These are phyloP conservation scores for human DNA, from an alignment of 2,113 vertebrate genomes.

Conservation along the genomic window DNA sequence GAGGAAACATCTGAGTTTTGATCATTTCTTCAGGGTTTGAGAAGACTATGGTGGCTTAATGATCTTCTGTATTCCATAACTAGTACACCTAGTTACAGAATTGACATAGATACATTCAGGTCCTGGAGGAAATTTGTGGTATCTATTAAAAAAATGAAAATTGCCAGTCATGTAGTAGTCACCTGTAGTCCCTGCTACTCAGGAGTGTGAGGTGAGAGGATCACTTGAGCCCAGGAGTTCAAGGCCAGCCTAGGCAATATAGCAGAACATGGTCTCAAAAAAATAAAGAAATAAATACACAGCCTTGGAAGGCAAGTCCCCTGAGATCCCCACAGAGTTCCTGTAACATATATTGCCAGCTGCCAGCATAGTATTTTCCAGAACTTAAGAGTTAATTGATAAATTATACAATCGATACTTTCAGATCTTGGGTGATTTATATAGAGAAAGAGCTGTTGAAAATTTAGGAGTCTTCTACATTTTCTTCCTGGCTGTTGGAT, in stretches of 20 bases:
- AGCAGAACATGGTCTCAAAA: background rate
- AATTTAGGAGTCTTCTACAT: background rate
- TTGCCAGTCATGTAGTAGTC: background rate
- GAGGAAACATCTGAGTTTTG: conserved; percentile 8
- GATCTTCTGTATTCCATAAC: background rate
- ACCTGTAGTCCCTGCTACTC: background rate
- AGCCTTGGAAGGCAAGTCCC: background rate
- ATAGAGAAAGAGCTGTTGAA: background rate
- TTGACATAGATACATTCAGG: background rate
- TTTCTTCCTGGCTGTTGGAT: background rate
- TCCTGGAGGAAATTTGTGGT: background rate
- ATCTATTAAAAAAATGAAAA: conserved; percentile 23
- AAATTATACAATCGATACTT: conserved; percentile 14
- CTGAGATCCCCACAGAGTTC: background rate
- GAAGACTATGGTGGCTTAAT: background rate
- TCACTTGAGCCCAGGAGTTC: no score
- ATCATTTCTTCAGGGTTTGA: background rate
- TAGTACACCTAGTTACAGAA: background rate
- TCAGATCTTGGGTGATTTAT: background rate
- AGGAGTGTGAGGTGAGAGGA: background rate
- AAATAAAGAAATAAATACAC: background rate
- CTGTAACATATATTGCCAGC: background rate
- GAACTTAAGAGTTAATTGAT: conserved; percentile 19
- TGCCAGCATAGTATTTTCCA: background rate
- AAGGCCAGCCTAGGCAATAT: no score